Evolutionary conservation across 2,888 invertebrate genomes (phyloP).

Genomic region (Acanthosoma haemorrhoidale): DNA sequence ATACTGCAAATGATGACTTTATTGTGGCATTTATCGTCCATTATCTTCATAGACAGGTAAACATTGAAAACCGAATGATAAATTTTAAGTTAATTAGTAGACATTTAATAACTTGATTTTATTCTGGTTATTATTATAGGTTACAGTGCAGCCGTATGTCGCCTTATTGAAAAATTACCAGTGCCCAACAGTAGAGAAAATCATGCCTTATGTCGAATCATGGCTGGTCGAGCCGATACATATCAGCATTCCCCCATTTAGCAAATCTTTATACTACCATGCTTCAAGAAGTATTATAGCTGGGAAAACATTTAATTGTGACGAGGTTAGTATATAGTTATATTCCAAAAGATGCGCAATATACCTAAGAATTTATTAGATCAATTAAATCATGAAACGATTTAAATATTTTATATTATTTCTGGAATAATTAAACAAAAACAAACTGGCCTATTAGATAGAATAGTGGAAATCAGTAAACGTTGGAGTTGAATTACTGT

Average conservation of each 20-base stretch:
- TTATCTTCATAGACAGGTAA: conserved; percentile 20
- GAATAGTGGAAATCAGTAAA: no score
- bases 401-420: no score
- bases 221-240: background rate
- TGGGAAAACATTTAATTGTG: background rate
- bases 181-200: background rate
- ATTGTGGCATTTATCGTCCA: conserved; percentile 16
- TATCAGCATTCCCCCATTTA: background rate
- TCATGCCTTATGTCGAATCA: background rate
- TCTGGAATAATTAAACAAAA: no score
- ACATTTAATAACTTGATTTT: background rate
- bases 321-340: background rate
- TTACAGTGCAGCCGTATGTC: background rate
- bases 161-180: background rate
- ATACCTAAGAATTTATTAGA: no score
- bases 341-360: no score
- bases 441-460: no score
- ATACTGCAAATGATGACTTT: conserved; percentile 5
- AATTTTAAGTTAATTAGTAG: background rate
- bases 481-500: no score
- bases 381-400: no score
- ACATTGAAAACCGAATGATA: background rate
- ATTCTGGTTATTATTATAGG: background rate
- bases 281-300: background rate
- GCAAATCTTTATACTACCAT: background rate